Percentiles rank a stretch among this genome's conserved stretches.
phyloP scores from a whole-genome alignment of 2,888 invertebrate species.

The Imbricaverruca yamaguchii region DNA sequence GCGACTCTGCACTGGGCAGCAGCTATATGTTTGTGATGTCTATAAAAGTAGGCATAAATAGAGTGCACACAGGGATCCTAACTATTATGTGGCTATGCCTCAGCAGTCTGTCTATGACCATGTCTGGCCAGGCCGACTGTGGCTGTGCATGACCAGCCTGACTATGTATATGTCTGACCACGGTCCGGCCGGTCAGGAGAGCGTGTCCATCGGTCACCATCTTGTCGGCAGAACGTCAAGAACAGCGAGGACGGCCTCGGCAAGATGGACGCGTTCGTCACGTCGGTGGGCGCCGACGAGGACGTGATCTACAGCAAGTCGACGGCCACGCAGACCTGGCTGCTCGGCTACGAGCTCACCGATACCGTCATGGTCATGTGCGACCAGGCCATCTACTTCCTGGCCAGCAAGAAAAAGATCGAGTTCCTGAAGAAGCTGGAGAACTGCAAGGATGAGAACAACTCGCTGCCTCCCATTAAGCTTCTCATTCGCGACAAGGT shows the following conservation, averaged over 20 bases:
- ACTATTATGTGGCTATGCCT: conserved; percentile 28
- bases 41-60: too few species aligned
- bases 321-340: conserved; percentile 91
- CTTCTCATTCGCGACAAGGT: conserved; percentile 84
- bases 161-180: too few species aligned
- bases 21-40: too few species aligned
- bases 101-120: too few species aligned
- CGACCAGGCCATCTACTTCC: conserved; percentile 73
- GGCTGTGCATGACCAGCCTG: too few species aligned
- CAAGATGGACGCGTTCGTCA: conserved; percentile 83
- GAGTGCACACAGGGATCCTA: background rate
- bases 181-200: too few species aligned
- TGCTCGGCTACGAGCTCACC: conserved; percentile 91
- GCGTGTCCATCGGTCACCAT: too few species aligned
- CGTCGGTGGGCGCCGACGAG: conserved; percentile 87
- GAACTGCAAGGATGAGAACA: conserved; percentile 67
- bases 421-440: conserved; percentile 90
- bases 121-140: too few species aligned
- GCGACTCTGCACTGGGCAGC: too few species aligned
- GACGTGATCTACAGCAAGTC: conserved; percentile 96
- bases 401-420: conserved; percentile 96
- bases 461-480: conserved; percentile 65
- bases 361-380: conserved; percentile 91
- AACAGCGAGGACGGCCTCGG: conserved; percentile 62
- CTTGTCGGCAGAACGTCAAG: conserved; percentile 38